These are phyloP conservation scores for Hypomecis punctinalis DNA, from an alignment of 2,888 invertebrate genomes.

Conservation along the genomic window DNA sequence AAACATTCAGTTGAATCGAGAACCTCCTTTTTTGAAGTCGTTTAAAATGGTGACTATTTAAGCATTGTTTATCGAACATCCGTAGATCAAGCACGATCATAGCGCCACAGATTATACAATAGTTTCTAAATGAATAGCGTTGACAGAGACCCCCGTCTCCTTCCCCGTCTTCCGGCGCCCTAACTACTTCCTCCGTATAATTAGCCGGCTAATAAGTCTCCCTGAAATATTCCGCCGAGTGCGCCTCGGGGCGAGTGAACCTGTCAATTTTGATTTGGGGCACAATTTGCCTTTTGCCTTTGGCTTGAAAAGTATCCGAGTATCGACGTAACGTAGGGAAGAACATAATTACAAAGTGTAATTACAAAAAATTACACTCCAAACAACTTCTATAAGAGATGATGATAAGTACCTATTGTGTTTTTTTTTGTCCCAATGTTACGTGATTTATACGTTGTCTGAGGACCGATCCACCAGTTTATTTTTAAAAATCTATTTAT, in stretches of 20 bases:
- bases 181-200: conserved; percentile 79
- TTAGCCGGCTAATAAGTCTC: conserved; percentile 78
- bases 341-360: too few species aligned
- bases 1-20: too few species aligned
- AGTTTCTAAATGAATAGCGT: conserved; percentile 4
- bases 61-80: conserved; percentile 10
- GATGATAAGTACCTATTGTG: too few species aligned
- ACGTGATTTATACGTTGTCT: too few species aligned
- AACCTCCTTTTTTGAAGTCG: too few species aligned
- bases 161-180: conserved; percentile 54
- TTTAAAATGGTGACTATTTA: neutral
- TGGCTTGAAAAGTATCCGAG: conserved; percentile 8
- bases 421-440: too few species aligned
- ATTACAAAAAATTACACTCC: too few species aligned
- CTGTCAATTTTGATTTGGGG: conserved; percentile 73
- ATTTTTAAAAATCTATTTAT: too few species aligned
- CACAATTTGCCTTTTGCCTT: conserved; percentile 36
- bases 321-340: too few species aligned
- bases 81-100: conserved; percentile 9
- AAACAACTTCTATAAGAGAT: too few species aligned
- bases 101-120: too few species aligned
- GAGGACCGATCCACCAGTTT: too few species aligned
- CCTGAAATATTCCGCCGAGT: conserved; percentile 70
- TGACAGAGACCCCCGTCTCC: conserved; percentile 36
- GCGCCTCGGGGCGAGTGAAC: conserved; percentile 59